Conservation (phyloP, 37 sponge, comb jelly and placozoan genomes). For the Cliona cf. orientalis region DNA sequence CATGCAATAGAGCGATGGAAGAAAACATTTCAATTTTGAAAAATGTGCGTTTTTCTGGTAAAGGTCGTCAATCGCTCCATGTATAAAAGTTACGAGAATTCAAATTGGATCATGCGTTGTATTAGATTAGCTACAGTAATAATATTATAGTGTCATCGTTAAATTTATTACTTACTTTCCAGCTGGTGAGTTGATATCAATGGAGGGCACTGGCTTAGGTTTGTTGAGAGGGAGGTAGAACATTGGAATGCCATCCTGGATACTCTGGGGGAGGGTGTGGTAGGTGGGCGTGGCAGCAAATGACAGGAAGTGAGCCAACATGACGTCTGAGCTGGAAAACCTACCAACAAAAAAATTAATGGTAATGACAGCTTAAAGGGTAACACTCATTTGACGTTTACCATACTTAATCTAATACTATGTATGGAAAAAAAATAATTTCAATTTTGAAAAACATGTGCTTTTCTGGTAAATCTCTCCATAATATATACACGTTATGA, state of each 20-base stretch:
- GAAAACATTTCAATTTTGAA: too few species aligned
- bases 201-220: constrained; percentile 55
- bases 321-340: constrained; percentile 50
- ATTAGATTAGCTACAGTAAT: too few species aligned
- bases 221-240: constrained; percentile 73
- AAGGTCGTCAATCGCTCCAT: too few species aligned
- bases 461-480: too few species aligned
- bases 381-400: neutral
- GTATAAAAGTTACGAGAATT: too few species aligned
- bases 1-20: too few species aligned
- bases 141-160: too few species aligned
- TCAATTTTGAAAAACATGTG: too few species aligned
- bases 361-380: neutral
- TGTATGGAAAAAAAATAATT: too few species aligned
- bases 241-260: constrained; percentile 72
- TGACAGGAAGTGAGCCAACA: constrained; percentile 72
- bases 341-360: neutral
- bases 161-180: neutral
- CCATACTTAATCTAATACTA: too few species aligned
- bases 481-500: neutral
- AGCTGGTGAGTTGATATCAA: neutral
- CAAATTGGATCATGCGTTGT: too few species aligned
- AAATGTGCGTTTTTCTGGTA: too few species aligned
- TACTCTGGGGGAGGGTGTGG: constrained; percentile 60
- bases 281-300: constrained; percentile 58